Conservation (phyloP, 2,888 invertebrate species). For the Apomyelois bistriatella region DNA sequence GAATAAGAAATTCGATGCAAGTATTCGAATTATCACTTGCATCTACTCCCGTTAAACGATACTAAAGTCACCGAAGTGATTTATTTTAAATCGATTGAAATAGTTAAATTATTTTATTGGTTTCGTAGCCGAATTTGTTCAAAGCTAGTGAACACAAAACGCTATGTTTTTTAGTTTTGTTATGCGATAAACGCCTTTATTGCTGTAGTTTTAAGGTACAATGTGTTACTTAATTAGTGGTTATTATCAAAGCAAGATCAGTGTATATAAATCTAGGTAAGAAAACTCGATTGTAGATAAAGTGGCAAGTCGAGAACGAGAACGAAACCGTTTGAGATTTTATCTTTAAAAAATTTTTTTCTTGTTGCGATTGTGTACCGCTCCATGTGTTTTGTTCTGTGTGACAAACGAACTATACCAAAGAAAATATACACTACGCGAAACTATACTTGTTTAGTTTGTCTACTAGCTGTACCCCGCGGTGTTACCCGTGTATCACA, state of each 20-base stretch:
- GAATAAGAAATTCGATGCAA: slow-evolving; percentile 42
- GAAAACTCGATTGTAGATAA: slow-evolving; percentile 7
- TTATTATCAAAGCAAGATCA: slow-evolving; percentile 1
- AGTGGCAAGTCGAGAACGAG: not conserved
- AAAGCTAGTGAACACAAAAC: slow-evolving; percentile 11
- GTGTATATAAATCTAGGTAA: slow-evolving; percentile 11
- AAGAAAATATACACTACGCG: too few relatives aligned
- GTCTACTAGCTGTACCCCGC: too few relatives aligned
- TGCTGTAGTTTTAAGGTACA: not conserved
- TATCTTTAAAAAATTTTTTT: slow-evolving; percentile 4
- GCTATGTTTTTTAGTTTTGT: not conserved
- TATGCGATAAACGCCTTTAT: not conserved
- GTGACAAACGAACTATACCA: too few relatives aligned
- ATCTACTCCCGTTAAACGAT: slow-evolving; percentile 64
- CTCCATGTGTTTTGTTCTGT: too few relatives aligned
- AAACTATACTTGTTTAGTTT: too few relatives aligned
- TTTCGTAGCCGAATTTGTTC: slow-evolving; percentile 30
- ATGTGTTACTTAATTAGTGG: not conserved
- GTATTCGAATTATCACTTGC: slow-evolving; percentile 40
- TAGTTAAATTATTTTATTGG: slow-evolving; percentile 52
- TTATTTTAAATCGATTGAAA: slow-evolving; percentile 56
- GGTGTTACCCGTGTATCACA: too few relatives aligned
- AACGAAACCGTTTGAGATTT: slow-evolving; percentile 9
- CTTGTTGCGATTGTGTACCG: not conserved
- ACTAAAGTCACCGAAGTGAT: slow-evolving; percentile 57